phyloP scores from a whole-genome alignment of 2,797 vertebrate species.

The Nannoperca australis region DNA sequence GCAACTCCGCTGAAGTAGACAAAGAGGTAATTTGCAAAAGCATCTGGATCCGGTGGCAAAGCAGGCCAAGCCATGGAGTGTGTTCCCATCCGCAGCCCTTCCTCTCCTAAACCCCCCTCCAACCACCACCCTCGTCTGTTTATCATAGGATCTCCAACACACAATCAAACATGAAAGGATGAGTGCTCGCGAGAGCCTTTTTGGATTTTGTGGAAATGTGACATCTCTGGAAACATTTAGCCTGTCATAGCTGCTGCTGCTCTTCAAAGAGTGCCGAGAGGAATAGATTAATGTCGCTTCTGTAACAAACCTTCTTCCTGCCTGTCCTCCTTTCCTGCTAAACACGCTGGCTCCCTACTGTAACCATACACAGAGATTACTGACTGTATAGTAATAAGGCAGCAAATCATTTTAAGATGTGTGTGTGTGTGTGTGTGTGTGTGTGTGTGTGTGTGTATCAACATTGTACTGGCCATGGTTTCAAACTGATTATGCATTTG shows the following conservation, averaged over 20 bases:
- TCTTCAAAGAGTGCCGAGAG: conserved; percentile 85
- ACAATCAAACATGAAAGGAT: conserved; percentile 91
- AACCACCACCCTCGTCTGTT: conserved; percentile 84
- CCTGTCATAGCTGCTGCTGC: conserved; percentile 83
- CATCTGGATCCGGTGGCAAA: conserved; percentile 85
- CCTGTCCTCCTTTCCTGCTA: conserved; percentile 73
- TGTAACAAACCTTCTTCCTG: conserved; percentile 86
- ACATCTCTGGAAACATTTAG: conserved; percentile 90
- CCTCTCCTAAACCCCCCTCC: conserved; percentile 59
- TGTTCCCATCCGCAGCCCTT: conserved; percentile 68
- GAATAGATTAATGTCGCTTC: conserved; percentile 87
- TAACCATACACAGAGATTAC: conserved; percentile 69
- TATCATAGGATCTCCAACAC: conserved; percentile 89
- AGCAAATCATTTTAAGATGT: conserved; percentile 77
- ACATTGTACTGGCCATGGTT: conserved; percentile 27
- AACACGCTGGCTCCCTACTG: conserved; percentile 68
- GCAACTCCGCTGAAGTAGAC: conserved; percentile 79
- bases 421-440: conserved; percentile 31
- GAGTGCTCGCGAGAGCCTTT: conserved; percentile 85
- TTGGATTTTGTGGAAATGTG: conserved; percentile 89
- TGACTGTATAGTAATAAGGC: conserved; percentile 57
- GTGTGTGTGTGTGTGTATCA: conserved; percentile 33
- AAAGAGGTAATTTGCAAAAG: conserved; percentile 84
- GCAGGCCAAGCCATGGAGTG: conserved; percentile 56
- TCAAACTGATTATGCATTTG: conserved; percentile 57